Evolutionary conservation across 2,797 vertebrate genomes (phyloP), one percentile per base, ranked within the genome.

Genomic region (Tachyglossus aculeatus): DNA sequence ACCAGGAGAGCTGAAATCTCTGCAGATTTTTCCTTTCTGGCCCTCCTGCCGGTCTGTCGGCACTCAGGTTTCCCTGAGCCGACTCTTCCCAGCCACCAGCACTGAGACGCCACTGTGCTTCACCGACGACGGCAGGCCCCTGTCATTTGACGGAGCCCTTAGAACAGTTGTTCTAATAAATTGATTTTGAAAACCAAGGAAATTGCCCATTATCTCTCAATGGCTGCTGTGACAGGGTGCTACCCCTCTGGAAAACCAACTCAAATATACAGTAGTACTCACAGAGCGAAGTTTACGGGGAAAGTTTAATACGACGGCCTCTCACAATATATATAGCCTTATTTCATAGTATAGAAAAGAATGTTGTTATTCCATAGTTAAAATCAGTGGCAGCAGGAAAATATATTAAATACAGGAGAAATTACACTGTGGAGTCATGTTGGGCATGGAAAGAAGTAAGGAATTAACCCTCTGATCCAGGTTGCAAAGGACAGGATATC

Each of bases 81-180:
- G n/a, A n/a, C n/a, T n/a, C n/a, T n/a, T n/a, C n/a, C n/a, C n/a
- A n/a, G n/a, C n/a, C n/a, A n/a, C n/a, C n/a, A n/a, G n/a, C n/a
- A n/a, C n/a, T n/a, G n/a, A n/a, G n/a, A n/a, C n/a, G n/a, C n/a
- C n/a, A n/a, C n/a, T n/a, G n/a, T n/a, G n/a, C n/a, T n/a, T n/a
- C n/a, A n/a, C n/a, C n/a, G n/a, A n/a, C n/a, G n/a, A n/a, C n/a
- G n/a, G n/a, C n/a, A 56, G 0, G 0, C 2, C 53, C 1, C 11
- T 13, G n/a, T 8, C 0, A 63, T 45, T 21, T 9, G 24, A 1
- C n/a, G 32, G 32, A 41, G 22, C 55, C 11, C 25, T 47, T 37
- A 67, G 33, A 67, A 13, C 45, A 25, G 38, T 18, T 25, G 16
- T 64, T 77, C 45, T 57, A 76, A 67, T 9, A 69, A 72, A 74